phyloP scores from a whole-genome alignment of 2,797 vertebrate genomes.

The Cuculus canorus region DNA sequence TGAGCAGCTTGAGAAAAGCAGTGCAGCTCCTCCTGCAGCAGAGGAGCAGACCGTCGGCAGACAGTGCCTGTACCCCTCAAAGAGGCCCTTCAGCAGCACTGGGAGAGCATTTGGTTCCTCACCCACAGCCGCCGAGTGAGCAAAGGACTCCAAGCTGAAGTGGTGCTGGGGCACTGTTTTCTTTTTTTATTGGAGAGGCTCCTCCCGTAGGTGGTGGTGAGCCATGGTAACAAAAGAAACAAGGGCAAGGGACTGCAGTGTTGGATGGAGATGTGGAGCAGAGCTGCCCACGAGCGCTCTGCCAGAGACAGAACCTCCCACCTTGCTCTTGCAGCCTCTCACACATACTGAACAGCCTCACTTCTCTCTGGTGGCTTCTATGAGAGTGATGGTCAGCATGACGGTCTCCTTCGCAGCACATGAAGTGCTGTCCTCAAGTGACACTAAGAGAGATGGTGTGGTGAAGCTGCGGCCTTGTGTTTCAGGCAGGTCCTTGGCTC shows the following conservation, averaged over 20 bases:
- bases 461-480: background rate
- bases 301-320: background rate
- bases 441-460: accelerated
- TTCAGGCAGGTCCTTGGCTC: background rate
- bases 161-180: background rate
- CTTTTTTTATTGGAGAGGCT: background rate
- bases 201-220: background rate
- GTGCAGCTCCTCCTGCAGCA: background rate
- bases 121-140: accelerated
- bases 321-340: background rate
- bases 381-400: accelerated
- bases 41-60: too few relatives aligned
- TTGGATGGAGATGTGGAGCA: background rate
- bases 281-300: background rate
- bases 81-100: background rate
- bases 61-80: background rate
- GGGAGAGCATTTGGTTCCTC: background rate
- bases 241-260: background rate
- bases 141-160: background rate
- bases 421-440: background rate
- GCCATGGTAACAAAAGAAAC: background rate
- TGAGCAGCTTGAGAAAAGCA: background rate
- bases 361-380: background rate
- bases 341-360: background rate
- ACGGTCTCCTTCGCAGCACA: background rate